Conservation (phyloP, 2,797 vertebrate genomes). For the Intellagama lesueurii region DNA sequence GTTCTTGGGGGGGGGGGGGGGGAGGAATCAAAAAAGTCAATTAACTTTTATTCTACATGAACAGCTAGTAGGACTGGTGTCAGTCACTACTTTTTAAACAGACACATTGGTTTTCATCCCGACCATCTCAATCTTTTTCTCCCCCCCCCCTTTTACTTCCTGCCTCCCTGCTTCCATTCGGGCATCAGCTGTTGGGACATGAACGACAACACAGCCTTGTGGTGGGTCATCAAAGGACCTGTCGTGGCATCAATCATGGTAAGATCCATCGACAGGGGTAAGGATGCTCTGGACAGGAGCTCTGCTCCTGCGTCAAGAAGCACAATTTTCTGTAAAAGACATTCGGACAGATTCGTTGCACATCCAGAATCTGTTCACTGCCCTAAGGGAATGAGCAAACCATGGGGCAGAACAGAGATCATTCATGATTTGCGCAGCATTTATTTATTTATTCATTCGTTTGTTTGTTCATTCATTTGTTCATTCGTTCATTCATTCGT, state of each 20-base stretch:
- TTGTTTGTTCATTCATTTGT: too few species aligned
- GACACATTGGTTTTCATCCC: background rate
- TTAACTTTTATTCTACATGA: background rate
- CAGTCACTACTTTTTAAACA: background rate
- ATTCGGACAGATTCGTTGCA: background rate
- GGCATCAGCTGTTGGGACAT: conserved; percentile 94
- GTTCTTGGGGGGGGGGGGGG: too few species aligned
- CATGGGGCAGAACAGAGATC: too few species aligned
- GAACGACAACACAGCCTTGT: conserved; percentile 95
- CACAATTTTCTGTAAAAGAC: background rate
- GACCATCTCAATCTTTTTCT: background rate
- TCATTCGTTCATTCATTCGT: too few species aligned
- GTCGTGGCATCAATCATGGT: conserved; percentile 98
- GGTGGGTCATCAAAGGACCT: conserved; percentile 99
- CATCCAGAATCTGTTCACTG: too few species aligned
- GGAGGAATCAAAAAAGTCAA: too few species aligned
- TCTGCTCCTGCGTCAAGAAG: background rate
- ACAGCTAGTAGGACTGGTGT: background rate
- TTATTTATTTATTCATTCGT: too few species aligned
- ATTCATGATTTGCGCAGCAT: too few species aligned
- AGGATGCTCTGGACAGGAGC: fast-evolving
- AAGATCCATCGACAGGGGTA: conserved; percentile 46
- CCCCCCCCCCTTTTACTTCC: conserved; percentile 22
- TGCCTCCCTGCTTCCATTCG: background rate
- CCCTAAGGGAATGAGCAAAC: background rate